A percentile compares a stretch with the other conserved stretches of the same genome.
These are phyloP conservation scores for Pyrochroa serraticornis DNA, from an alignment of 2,888 invertebrate species.

Conservation along the genomic window DNA sequence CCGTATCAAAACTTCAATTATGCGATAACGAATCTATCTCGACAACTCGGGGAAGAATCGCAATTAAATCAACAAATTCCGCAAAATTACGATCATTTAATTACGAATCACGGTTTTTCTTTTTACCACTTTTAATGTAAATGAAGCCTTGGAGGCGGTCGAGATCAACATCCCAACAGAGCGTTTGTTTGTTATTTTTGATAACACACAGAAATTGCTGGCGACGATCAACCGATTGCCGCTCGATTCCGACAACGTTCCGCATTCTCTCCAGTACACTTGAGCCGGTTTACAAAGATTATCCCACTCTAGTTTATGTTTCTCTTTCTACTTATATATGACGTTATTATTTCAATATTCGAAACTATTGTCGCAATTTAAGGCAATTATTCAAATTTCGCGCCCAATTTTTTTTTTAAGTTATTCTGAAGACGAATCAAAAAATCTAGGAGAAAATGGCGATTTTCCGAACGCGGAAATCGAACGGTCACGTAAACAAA, in stretches of 20 bases:
- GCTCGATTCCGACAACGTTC: constrained; percentile 38
- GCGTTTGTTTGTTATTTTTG: constrained; percentile 35
- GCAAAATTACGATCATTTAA: constrained; percentile 52
- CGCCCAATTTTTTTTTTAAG: not conserved
- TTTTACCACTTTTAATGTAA: constrained; percentile 57
- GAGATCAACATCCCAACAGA: constrained; percentile 34
- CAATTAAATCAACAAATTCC: constrained; percentile 27
- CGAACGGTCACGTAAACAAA: constrained; percentile 2
- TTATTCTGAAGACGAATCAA: not conserved
- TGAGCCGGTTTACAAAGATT: constrained; percentile 53
- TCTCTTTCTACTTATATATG: constrained; percentile 52
- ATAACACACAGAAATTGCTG: not conserved
- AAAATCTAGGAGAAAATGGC: not conserved
- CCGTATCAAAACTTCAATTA: not conserved
- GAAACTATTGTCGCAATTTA: constrained; percentile 44
- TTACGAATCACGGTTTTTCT: constrained; percentile 54
- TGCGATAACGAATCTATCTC: not conserved
- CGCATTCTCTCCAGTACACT: constrained; percentile 46
- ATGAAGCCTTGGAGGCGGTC: constrained; percentile 55
- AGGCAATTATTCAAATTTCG: constrained; percentile 8
- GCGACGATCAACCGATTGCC: constrained; percentile 34
- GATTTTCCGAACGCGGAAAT: not conserved
- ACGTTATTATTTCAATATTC: constrained; percentile 49
- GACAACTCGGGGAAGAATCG: constrained; percentile 3
- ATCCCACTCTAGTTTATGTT: constrained; percentile 50